A percentile compares a stretch with the other conserved stretches of the same genome.
These are phyloP conservation scores for Augochlorella aurata DNA, from an alignment of 2,888 invertebrate genomes.

Conservation along the genomic window DNA sequence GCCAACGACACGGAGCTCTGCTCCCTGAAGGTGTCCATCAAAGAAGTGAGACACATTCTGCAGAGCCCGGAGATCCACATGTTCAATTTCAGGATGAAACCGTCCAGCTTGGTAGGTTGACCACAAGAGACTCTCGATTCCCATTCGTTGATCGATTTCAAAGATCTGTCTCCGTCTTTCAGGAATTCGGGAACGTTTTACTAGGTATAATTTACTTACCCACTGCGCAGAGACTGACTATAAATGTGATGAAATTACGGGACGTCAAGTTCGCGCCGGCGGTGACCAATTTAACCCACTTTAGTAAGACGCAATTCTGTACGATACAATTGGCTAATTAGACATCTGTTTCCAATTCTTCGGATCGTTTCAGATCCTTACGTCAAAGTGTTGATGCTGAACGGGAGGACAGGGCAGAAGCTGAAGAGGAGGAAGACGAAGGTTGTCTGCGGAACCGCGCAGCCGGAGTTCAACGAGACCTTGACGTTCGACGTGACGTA, in stretches of 20 bases:
- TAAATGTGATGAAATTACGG: conserved; percentile 81
- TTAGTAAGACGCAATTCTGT: conserved; percentile 76
- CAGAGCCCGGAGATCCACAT: conserved; percentile 78
- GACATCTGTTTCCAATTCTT: not conserved
- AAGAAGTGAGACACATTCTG: conserved; percentile 80
- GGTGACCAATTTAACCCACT: conserved; percentile 74
- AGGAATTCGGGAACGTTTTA: conserved; percentile 82
- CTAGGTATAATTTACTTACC: conserved; percentile 82
- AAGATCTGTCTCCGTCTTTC: conserved; percentile 42
- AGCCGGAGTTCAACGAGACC: conserved; percentile 81
- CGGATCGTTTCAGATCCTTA: conserved; percentile 78
- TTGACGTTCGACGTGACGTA: conserved; percentile 81
- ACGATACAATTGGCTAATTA: not conserved
- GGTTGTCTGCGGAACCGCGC: conserved; percentile 69
- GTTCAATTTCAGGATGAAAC: conserved; percentile 81
- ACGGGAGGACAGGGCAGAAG: conserved; percentile 80
- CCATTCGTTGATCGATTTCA: not conserved
- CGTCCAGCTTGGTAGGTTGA: conserved; percentile 78
- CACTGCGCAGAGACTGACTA: conserved; percentile 82
- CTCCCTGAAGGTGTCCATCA: conserved; percentile 80
- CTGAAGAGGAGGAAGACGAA: conserved; percentile 81
- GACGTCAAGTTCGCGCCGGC: conserved; percentile 78
- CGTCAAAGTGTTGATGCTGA: conserved; percentile 80
- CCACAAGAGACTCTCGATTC: not conserved
- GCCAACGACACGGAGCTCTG: conserved; percentile 83